Evolutionary conservation across 2,113 vertebrate genomes (phyloP).

Genomic region (Camelus dromedarius): DNA sequence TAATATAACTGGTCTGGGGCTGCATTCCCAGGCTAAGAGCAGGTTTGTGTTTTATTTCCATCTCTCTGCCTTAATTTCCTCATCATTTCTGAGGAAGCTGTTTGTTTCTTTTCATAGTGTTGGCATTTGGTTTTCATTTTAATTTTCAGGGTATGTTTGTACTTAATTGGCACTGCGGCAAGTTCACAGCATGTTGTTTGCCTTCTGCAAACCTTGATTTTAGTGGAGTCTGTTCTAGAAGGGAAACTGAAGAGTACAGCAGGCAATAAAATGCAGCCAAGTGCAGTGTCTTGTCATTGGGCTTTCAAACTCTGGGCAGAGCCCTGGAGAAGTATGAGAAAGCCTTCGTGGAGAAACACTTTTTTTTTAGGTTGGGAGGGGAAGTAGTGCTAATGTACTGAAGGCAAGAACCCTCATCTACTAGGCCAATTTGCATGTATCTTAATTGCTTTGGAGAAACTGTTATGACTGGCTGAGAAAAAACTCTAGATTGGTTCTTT

Average conservation of each 20-base stretch:
- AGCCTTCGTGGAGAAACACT: conserved; percentile 28
- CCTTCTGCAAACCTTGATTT: conserved; percentile 82
- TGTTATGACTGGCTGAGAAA: conserved; percentile 15
- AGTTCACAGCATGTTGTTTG: conserved; percentile 79
- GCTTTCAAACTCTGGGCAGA: conserved; percentile 53
- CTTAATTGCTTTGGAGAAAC: conserved; percentile 44
- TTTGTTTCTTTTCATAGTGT: conserved; percentile 81
- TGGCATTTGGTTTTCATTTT: conserved; percentile 86
- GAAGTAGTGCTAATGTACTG: not conserved
- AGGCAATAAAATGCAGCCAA: conserved; percentile 70
- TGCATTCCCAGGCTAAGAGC: conserved; percentile 65
- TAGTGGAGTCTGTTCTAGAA: conserved; percentile 78
- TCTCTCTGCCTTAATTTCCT: conserved; percentile 51
- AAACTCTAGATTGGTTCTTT: not conserved
- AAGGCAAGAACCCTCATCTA: not conserved
- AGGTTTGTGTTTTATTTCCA: not conserved
- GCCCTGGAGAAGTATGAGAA: not conserved
- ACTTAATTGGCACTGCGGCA: conserved; percentile 82
- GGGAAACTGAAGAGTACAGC: conserved; percentile 72
- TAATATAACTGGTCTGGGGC: conserved; percentile 57
- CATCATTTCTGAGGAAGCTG: conserved; percentile 81
- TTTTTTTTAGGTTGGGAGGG: not conserved
- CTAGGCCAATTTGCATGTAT: conserved; percentile 53
- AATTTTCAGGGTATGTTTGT: conserved; percentile 84
- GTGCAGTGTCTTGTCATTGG: conserved; percentile 22